These are phyloP conservation scores for Gouania willdenowi DNA, from an alignment of 2,797 vertebrate genomes.

Conservation along the genomic window DNA sequence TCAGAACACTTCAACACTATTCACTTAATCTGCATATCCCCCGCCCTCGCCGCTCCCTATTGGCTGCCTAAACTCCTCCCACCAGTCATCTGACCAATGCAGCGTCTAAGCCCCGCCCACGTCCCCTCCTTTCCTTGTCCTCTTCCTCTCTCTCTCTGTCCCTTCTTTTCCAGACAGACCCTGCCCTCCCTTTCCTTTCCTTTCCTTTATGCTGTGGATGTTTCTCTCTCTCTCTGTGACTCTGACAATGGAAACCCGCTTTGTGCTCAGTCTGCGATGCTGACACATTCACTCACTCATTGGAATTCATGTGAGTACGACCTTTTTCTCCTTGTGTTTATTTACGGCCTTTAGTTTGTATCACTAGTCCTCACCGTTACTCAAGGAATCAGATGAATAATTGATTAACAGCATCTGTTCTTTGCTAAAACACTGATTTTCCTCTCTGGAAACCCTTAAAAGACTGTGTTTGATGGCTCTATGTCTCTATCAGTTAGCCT, in stretches of 20 bases:
- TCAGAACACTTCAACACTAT: no score
- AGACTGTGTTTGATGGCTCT: no score
- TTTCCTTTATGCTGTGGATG: conserved; percentile 41
- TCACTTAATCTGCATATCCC: conserved; percentile 38
- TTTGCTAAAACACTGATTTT: conserved; percentile 20
- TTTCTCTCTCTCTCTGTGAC: conserved; percentile 40
- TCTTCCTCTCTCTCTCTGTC: conserved; percentile 51
- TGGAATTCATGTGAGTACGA: conserved; percentile 68
- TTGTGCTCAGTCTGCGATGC: conserved; percentile 44
- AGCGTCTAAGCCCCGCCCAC: conserved; percentile 25
- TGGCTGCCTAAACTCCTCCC: conserved; percentile 51
- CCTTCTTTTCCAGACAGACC: conserved; percentile 65
- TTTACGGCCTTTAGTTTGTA: conserved; percentile 19
- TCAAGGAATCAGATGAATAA: conserved; percentile 53
- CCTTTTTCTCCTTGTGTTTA: conserved; percentile 9
- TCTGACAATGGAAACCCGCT: conserved; percentile 61
- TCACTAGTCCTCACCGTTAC: conserved; percentile 19
- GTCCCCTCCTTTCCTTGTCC: conserved; percentile 50
- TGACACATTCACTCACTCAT: conserved; percentile 50
- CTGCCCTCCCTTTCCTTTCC: conserved; percentile 68
- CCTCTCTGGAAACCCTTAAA: no score
- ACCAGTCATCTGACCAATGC: conserved; percentile 35
- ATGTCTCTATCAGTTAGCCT: no score
- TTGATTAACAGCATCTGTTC: conserved; percentile 53
- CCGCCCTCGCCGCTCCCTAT: conserved; percentile 38